Evolutionary conservation across 64 coral and sea anemone genomes (phyloP).

Genomic region (Acropora yongei): DNA sequence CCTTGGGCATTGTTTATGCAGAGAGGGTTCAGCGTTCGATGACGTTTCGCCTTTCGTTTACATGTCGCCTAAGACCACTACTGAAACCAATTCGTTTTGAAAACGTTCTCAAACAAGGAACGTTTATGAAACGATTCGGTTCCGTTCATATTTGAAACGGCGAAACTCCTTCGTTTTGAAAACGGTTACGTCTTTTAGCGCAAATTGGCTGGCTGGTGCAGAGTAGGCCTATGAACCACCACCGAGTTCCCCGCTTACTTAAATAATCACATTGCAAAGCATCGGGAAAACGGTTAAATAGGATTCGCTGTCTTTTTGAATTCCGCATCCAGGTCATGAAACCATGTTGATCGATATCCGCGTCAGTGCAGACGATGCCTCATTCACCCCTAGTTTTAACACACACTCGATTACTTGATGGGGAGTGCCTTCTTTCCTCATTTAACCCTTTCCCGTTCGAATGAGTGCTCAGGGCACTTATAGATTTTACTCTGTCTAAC

Average conservation of each 20-base stretch:
- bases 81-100: not conserved
- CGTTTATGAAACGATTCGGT: conserved; percentile 45
- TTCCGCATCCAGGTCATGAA: no score
- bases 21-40: no score
- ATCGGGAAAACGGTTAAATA: conserved; percentile 15
- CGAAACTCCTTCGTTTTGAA: conserved; percentile 24
- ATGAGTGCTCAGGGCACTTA: no score
- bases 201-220: conserved; percentile 13
- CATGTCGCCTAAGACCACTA: not conserved
- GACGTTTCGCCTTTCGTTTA: no score
- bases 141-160: conserved; percentile 25
- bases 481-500: no score
- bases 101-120: not conserved
- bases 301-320: not conserved
- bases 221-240: not conserved
- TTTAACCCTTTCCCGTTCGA: no score
- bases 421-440: no score
- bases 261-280: conserved; percentile 8
- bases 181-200: conserved; percentile 32
- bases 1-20: no score
- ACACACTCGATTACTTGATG: no score
- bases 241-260: not conserved
- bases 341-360: no score
- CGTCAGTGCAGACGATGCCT: no score
- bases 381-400: no score